A percentile compares a stretch with the other conserved stretches of the same genome.
Conservation (phyloP, 2,113 vertebrate genomes). For the Anthoscopus minutus region DNA sequence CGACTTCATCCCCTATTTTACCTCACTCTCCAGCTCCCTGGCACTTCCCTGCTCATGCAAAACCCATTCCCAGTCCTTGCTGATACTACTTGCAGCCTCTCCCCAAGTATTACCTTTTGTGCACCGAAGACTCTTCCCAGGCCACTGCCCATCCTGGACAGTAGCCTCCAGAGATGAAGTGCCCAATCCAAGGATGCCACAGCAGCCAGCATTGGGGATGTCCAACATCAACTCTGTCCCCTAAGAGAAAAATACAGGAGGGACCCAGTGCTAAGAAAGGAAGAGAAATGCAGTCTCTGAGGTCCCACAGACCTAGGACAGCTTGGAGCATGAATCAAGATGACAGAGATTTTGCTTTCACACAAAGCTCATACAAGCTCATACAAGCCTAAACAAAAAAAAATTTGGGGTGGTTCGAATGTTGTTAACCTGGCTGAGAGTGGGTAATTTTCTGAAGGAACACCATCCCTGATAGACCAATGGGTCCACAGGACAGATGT, state of each 20-base stretch:
- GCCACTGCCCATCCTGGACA: not conserved
- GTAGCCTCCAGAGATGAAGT: not conserved
- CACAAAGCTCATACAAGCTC: not conserved
- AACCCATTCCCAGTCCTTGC: not conserved
- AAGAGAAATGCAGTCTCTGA: not conserved
- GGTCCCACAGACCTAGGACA: not conserved
- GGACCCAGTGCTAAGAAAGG: not conserved
- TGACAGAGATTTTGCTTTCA: not conserved
- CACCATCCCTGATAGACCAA: not conserved
- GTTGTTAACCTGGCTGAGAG: not conserved
- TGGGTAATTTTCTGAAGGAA: not conserved
- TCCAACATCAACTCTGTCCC: not conserved
- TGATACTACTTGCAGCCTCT: not conserved
- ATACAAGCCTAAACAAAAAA: not conserved
- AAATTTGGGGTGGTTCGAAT: not conserved
- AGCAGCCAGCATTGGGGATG: not conserved
- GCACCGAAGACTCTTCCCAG: not conserved
- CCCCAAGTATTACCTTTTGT: not conserved
- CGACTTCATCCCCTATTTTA: rapidly evolving
- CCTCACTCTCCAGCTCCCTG: not conserved
- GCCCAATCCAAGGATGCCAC: not conserved
- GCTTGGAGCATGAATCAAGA: not conserved
- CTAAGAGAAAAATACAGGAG: not conserved
- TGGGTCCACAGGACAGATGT: not conserved
- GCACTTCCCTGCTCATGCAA: not conserved